Percentiles rank a stretch among this genome's conserved stretches.
These are phyloP conservation scores for Yponomeuta evonymella DNA, from an alignment of 2,888 invertebrate species.

Conservation along the genomic window DNA sequence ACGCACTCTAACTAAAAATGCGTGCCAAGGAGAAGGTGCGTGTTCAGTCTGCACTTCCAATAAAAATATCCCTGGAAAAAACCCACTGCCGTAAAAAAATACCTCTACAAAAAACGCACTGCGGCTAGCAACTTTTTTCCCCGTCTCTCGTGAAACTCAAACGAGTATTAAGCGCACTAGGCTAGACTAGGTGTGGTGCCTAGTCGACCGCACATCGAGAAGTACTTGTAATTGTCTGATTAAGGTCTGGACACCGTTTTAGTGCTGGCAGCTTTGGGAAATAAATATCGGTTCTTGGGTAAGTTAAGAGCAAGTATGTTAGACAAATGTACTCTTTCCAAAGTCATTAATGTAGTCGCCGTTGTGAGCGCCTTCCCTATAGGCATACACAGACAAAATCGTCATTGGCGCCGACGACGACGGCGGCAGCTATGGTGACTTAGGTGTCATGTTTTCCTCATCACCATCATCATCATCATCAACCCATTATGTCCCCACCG, in stretches of 20 bases:
- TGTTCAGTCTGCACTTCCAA: background rate
- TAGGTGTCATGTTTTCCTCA: too few relatives aligned
- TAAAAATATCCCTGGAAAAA: background rate
- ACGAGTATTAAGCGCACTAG: background rate
- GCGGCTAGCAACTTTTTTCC: background rate
- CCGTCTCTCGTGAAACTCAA: background rate
- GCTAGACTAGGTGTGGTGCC: background rate
- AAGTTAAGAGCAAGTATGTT: background rate
- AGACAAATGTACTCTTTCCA: too few relatives aligned
- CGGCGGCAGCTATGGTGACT: too few relatives aligned
- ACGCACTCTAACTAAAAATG: too few relatives aligned
- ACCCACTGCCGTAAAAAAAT: background rate
- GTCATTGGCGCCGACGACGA: too few relatives aligned
- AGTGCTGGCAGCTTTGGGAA: background rate
- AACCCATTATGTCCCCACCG: too few relatives aligned
- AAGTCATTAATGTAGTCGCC: too few relatives aligned
- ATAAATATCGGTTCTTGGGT: background rate
- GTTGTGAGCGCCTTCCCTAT: too few relatives aligned
- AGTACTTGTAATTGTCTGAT: slow-evolving; percentile 6
- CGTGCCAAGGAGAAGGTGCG: background rate
- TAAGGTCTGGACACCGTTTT: background rate
- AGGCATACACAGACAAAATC: too few relatives aligned
- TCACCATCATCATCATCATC: too few relatives aligned
- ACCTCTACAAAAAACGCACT: background rate
- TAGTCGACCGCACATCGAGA: background rate